Base-by-base conservation (phyloP, 2,888 invertebrate species). In the Thereva nobilitata region DNA sequence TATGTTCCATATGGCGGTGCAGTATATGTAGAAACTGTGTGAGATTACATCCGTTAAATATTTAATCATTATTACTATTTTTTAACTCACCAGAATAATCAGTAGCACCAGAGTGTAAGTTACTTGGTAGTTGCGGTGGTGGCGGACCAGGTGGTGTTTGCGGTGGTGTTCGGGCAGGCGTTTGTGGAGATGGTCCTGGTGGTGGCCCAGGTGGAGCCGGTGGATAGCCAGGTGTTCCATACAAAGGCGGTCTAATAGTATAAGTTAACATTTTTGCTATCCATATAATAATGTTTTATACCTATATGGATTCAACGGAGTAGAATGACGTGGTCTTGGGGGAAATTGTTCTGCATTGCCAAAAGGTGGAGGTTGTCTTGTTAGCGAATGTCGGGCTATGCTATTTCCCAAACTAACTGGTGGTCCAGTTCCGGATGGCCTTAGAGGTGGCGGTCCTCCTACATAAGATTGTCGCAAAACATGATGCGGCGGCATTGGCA, bases 301-400 rank as follows among this genome's bases (percentile, higher is more conserved):
- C 79, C 79, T 75, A 67, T 79, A 79, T 5, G 78, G 76, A 72
- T 76, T 79, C 4, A 79, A 70, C 72, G 79, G 79, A 4, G 77
- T 72, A 5, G 64, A 23, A 10, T 55, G 68, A 45, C 67, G 42
- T 5, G 55, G 65, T 49, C 49, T 49, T 23, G 49, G 34, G 35
- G 40, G 37, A 35, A 55, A 65, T 35, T 65, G 65, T 8, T 65
- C 65, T 2, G 55, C 6, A 41, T 10, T 40, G n/a, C 38, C 38
- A n/a, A 70, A 61, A 37, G 64, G 49, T 9, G 67, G 61, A 8
- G 68, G 68, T 10, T 44, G 67, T 5, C 54, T 50, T 5, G 66
- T 37, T 2, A 65, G 41, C 47, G 61, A 54, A 50, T 64, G 61
- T 50, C 57, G 44, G 4, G 59, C 2, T 42, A 64, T 45, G n/a